A percentile compares a stretch with the other conserved stretches of the same genome.
Conservation (phyloP, 2,888 invertebrate species). For the Pseudoips prasinana region DNA sequence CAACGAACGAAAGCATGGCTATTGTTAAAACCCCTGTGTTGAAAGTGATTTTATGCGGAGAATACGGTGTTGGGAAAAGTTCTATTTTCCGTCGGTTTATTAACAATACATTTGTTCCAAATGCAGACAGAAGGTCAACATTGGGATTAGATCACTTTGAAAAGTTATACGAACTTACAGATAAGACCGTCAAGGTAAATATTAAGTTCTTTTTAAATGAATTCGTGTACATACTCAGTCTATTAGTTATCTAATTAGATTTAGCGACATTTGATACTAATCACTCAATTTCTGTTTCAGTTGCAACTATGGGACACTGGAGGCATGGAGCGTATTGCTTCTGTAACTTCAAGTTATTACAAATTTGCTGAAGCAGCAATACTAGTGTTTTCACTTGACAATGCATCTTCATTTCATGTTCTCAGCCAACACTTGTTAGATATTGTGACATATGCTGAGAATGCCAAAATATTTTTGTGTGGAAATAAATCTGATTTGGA, state of each 20-base stretch:
- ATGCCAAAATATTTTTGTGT: slow-evolving; percentile 96
- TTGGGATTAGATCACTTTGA: slow-evolving; percentile 95
- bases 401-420: slow-evolving; percentile 95
- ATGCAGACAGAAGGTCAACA: slow-evolving; percentile 92
- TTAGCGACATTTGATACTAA: slow-evolving; percentile 2
- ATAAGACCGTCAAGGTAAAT: slow-evolving; percentile 88
- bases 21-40: slow-evolving; percentile 91
- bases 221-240: no score
- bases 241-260: slow-evolving; percentile 4
- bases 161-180: slow-evolving; percentile 88
- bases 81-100: slow-evolving; percentile 95
- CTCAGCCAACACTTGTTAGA: slow-evolving; percentile 96
- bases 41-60: slow-evolving; percentile 97
- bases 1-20: slow-evolving; percentile 82
- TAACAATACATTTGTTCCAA: slow-evolving; percentile 93
- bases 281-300: slow-evolving; percentile 71
- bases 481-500: slow-evolving; percentile 95
- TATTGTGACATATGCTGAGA: slow-evolving; percentile 96
- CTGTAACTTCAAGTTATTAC: slow-evolving; percentile 97
- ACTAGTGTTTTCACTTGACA: slow-evolving; percentile 94
- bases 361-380: slow-evolving; percentile 97
- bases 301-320: slow-evolving; percentile 98
- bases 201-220: no score
- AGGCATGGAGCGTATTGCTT: slow-evolving; percentile 97
- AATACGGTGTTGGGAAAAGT: slow-evolving; percentile 97